phyloP scores from a whole-genome alignment of 2,113 vertebrate species.

The Forbesichthys papilliferus region DNA sequence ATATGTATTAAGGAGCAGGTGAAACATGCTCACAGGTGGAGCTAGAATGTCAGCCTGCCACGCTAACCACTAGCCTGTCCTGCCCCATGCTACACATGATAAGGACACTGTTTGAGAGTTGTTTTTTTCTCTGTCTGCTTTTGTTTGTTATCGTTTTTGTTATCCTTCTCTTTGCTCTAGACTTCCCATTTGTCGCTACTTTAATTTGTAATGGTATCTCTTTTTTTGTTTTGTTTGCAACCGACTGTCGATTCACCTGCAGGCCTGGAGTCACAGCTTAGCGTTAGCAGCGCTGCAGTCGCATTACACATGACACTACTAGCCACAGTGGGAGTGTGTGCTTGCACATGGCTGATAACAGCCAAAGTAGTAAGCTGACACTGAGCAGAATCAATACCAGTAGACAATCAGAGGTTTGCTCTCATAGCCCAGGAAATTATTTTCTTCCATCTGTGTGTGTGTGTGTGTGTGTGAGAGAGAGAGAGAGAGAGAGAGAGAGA shows the following conservation, averaged over 20 bases:
- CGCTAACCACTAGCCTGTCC: too few species aligned
- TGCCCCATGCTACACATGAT: too few species aligned
- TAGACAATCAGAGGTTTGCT: slow-evolving; percentile 73
- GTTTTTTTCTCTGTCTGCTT: slow-evolving; percentile 28
- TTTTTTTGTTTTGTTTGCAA: slow-evolving; percentile 9
- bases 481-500: neutral
- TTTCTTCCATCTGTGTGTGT: slow-evolving; percentile 50
- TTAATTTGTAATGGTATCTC: slow-evolving; percentile 15
- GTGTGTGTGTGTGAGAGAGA: neutral
- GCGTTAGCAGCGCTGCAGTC: slow-evolving; percentile 53
- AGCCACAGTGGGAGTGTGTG: slow-evolving; percentile 52
- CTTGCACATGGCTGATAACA: slow-evolving; percentile 63
- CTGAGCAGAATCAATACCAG: slow-evolving; percentile 69
- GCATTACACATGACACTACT: slow-evolving; percentile 55
- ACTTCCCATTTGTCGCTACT: slow-evolving; percentile 26
- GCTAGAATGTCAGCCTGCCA: too few species aligned
- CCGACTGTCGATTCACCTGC: slow-evolving; percentile 4
- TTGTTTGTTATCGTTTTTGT: slow-evolving; percentile 23
- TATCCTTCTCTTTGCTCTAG: slow-evolving; percentile 45
- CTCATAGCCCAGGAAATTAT: slow-evolving; percentile 70
- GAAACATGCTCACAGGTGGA: too few species aligned
- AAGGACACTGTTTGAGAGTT: too few species aligned
- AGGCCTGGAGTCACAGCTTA: slow-evolving; percentile 28
- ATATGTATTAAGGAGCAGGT: too few species aligned
- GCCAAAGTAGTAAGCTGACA: slow-evolving; percentile 60